Conservation (phyloP, 2,797 vertebrate genomes). For the Propithecus perrieri region DNA sequence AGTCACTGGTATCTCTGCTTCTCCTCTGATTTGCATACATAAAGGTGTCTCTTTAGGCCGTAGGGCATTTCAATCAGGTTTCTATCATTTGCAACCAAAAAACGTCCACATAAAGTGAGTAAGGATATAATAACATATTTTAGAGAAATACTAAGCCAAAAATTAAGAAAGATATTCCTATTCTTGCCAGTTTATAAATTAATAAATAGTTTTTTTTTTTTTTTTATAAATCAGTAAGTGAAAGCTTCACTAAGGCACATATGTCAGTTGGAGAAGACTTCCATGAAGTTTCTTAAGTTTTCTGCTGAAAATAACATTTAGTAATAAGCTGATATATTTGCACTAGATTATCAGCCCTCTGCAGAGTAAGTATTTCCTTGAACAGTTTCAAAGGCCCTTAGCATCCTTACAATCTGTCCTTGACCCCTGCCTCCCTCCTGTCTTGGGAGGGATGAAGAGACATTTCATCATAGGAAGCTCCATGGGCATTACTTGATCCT, state of each 20-base stretch:
- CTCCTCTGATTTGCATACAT: neutral
- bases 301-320: neutral
- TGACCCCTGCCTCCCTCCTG: neutral
- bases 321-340: neutral
- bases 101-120: neutral
- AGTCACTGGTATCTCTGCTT: neutral
- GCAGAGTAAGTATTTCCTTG: neutral
- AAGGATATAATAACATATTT: neutral
- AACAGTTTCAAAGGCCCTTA: neutral
- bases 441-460: neutral
- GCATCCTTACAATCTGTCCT: neutral
- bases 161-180: neutral
- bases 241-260: neutral
- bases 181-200: neutral
- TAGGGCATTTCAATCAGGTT: neutral
- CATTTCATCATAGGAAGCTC: neutral
- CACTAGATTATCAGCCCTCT: neutral
- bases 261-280: neutral
- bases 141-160: neutral
- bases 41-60: neutral
- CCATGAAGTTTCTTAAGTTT: neutral
- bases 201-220: neutral
- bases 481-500: neutral
- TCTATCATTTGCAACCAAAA: conserved; percentile 35
- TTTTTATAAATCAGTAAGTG: neutral